These are phyloP conservation scores for Pinna nobilis DNA, from an alignment of 1,140 invertebrate species.

Conservation along the genomic window DNA sequence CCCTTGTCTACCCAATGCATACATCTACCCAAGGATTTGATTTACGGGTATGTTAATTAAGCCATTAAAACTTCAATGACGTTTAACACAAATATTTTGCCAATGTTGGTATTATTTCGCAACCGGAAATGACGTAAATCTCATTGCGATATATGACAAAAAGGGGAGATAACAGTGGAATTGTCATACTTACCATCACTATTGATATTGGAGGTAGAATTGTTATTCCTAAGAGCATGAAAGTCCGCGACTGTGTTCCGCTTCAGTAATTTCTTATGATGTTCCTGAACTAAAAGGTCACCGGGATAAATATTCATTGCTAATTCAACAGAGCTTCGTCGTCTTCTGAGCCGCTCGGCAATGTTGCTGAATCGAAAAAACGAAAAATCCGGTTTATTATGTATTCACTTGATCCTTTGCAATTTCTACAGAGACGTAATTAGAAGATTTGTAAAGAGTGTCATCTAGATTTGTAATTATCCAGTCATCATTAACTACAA, in stretches of 20 bases:
- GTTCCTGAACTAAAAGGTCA: constrained; percentile 54
- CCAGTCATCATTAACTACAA: no score
- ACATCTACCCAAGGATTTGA: no score
- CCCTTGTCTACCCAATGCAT: no score
- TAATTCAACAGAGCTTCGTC: constrained; percentile 70
- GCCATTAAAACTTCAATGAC: no score
- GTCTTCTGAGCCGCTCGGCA: constrained; percentile 62
- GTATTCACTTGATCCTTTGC: neutral
- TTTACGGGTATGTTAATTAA: no score
- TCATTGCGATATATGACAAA: no score
- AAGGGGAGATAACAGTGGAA: no score
- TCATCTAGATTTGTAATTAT: no score
- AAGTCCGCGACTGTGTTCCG: constrained; percentile 71
- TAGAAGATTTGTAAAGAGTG: no score
- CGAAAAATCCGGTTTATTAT: neutral
- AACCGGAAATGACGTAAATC: no score
- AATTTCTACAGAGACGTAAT: neutral
- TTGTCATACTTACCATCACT: constrained; percentile 36
- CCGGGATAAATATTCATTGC: constrained; percentile 71
- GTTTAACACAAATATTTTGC: no score
- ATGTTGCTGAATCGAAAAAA: constrained; percentile 55
- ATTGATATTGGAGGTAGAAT: neutral
- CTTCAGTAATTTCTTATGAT: constrained; percentile 65
- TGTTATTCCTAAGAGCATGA: constrained; percentile 43
- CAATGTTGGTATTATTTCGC: no score